Base-by-base conservation (phyloP, 2,797 vertebrate genomes). In the Microtus californicus region DNA sequence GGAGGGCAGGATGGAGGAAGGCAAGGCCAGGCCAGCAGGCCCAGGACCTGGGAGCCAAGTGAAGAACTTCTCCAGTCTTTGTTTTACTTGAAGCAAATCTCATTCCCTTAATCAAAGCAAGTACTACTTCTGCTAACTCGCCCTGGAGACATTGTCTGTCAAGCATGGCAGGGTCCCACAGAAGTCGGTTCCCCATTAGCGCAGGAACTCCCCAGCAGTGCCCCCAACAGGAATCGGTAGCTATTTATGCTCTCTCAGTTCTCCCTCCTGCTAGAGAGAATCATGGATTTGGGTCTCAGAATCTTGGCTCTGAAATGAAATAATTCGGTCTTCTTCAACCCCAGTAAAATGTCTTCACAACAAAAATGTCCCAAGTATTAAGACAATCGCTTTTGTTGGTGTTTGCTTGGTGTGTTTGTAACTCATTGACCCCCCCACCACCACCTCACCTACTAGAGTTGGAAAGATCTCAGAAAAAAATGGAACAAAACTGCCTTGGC, bases 41-140 rank as follows among this genome's bases (percentile, higher is more conserved):
- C 61, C 8, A 31, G 13, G 65, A 7, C 40, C 74, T 88, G 10
- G 7, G 56, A 45, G 13, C 54, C 23, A 43, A 56, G 2, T 13
- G 11, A 12, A 56, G 63, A 43, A 71, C 74, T 93, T 86, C 48
- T 79, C 63, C 37, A 12, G 63, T 29, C 86, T 91, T 56, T 96
- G 89, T 87, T 96, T 93, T 77, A 90, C 51, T 91, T 79, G 89
- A 93, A 97, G 76, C 81, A 96, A 92, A 90, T 65, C 37, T 89
- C n/a, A 48, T 82, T 81, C 27, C 63, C 34, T 94, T 95, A 76
- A 92, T 96, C 90, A 96, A 97, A 97, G 95, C 51, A 96, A 85
- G n/a, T 65, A 91, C 91, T 93, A 94, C 89, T 96, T 96, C 95
- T 96, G 79, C 65, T 87, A 96, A 89, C 61, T 96, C 13, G 2